Base-by-base conservation (phyloP, 2,888 invertebrate genomes). In the Eucriotettix oculatus region DNA sequence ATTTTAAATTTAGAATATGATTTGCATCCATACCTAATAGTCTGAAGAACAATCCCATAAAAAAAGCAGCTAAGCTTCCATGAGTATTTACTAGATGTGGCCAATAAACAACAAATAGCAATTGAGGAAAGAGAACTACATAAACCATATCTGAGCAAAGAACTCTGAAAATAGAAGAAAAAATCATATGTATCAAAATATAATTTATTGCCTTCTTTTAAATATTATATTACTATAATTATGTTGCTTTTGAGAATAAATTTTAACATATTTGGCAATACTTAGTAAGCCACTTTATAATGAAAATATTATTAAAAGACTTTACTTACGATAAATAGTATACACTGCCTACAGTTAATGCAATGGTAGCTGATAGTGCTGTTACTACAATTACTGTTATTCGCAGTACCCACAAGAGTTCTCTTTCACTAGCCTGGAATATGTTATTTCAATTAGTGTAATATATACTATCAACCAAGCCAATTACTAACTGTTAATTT, bases 51-150 rank as follows among this genome's bases (percentile, higher is more conserved):
- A 77, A 66, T 0, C 81, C 80, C 1, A 77, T 70, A 43, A 75
- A 67, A 67, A 77, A 80, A 10, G 78, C 78, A 2, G 75, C 71
- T 7, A 85, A 71, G 54, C 83, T 83, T 14, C 86, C 86, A 66
- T 86, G 85, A 1, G 83, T 83, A 71, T 86, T 85, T 65, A 81
- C 79, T 62, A 77, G 71, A 29, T 76, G 72, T n/a, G 78, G 74
- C 73, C 81, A 77, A 71, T 85, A 83, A 52, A 87, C 77, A 42
- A 85, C 83, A 58, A 82, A 78, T 52, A 84, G 72, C 14, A 86
- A 76, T 73, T 86, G 86, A 0, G 86, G 86, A 69, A 86, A 86
- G 44, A 86, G 76, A 61, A 85, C 79, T 62, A 86, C 85, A 72
- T 83, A 86, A 63, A 86, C 83, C 59, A 87, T 73, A 69, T 86